Conservation (phyloP, 2,113 vertebrate species). For the Eurystomus gularis region DNA sequence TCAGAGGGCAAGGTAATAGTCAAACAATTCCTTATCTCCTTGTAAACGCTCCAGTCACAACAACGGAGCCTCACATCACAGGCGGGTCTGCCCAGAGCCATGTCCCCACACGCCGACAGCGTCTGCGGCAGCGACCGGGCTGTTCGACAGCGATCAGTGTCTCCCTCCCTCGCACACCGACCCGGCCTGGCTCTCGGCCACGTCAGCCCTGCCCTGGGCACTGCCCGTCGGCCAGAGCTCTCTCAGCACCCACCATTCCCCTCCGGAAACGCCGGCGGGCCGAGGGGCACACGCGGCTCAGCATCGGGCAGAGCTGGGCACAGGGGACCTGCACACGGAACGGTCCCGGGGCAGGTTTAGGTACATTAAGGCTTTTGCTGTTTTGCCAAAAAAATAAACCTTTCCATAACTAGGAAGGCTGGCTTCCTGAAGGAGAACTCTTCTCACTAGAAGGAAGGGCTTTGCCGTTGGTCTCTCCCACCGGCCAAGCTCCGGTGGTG, state of each 20-base stretch:
- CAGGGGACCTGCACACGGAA: neutral
- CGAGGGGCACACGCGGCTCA: neutral
- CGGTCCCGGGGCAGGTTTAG: too few species aligned
- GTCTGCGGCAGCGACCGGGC: accelerated
- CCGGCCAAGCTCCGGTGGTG: neutral
- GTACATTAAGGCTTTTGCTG: neutral
- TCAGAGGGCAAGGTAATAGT: neutral
- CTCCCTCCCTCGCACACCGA: neutral
- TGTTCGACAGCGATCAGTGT: too few species aligned
- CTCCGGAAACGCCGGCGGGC: accelerated
- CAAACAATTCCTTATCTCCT: neutral
- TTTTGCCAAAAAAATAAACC: neutral
- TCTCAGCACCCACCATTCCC: neutral
- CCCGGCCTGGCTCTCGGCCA: neutral
- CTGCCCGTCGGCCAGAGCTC: neutral
- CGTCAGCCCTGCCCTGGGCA: accelerated
- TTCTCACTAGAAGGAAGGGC: neutral
- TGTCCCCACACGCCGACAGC: too few species aligned
- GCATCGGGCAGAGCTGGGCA: too few species aligned
- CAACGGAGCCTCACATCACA: accelerated
- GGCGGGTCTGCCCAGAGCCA: neutral
- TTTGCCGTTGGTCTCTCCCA: neutral
- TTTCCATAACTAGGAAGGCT: neutral
- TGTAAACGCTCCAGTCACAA: accelerated
- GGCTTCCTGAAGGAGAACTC: neutral